Percentiles rank a stretch among this genome's conserved stretches.
These are phyloP conservation scores for Aphidius colemani DNA, from an alignment of 2,888 invertebrate species.

Conservation along the genomic window DNA sequence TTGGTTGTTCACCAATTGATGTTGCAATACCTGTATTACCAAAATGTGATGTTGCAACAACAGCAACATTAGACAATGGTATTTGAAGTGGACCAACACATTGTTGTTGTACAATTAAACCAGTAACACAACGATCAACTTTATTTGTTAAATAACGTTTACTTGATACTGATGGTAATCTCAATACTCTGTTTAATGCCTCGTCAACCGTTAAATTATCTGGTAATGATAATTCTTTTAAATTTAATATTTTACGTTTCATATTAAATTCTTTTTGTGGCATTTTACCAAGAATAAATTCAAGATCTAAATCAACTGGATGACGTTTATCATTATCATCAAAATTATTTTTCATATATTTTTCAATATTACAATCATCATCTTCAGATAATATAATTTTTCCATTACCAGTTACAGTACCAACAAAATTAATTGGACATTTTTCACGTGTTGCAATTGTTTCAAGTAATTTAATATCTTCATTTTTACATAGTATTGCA, in stretches of 20 bases:
- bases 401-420: constrained; percentile 87
- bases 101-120: constrained; percentile 95
- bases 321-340: constrained; percentile 57
- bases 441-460: constrained; percentile 84
- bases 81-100: constrained; percentile 97
- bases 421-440: constrained; percentile 92
- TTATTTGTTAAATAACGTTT: constrained; percentile 95
- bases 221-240: constrained; percentile 66
- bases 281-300: constrained; percentile 87
- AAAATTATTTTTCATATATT: constrained; percentile 53
- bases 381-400: constrained; percentile 73
- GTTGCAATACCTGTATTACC: constrained; percentile 85
- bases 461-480: constrained; percentile 68
- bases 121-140: constrained; percentile 94
- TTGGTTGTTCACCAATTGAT: constrained; percentile 95
- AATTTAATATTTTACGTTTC: constrained; percentile 60
- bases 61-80: constrained; percentile 92
- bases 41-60: constrained; percentile 85
- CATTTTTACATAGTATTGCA: constrained; percentile 78
- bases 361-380: constrained; percentile 61
- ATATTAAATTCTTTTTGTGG: constrained; percentile 75
- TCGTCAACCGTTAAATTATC: constrained; percentile 66
- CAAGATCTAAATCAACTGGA: constrained; percentile 88
- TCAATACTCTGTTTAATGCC: constrained; percentile 78
- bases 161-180: constrained; percentile 89